Percentiles rank a stretch among this genome's conserved stretches.
Evolutionary conservation across 2,888 invertebrate genomes (phyloP).

Genomic region (Bugula neritina): DNA sequence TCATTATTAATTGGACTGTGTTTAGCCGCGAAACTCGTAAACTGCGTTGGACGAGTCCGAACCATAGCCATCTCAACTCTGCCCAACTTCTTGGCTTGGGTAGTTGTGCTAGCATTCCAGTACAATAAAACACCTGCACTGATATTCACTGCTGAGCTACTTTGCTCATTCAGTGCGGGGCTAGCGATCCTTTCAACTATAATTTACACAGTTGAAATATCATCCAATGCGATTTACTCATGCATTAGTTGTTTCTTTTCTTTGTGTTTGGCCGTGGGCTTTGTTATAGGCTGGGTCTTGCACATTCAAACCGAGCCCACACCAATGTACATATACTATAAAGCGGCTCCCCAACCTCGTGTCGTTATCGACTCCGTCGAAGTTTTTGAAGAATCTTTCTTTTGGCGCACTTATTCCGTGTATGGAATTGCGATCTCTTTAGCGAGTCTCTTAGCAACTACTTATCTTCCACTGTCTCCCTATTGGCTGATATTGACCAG

Average conservation of each 20-base stretch:
- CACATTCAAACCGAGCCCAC: neutral
- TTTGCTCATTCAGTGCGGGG: neutral
- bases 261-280: neutral
- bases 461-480: neutral
- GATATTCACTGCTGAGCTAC: neutral
- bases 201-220: neutral
- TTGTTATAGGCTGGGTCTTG: neutral
- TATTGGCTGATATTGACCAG: conserved; percentile 2
- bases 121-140: neutral
- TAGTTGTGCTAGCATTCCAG: neutral
- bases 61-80: neutral
- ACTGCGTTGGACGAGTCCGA: neutral
- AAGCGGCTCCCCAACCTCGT: too few relatives aligned
- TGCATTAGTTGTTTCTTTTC: neutral
- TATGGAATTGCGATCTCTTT: neutral
- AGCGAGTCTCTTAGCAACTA: neutral
- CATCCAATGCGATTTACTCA: neutral
- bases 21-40: too few relatives aligned
- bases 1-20: too few relatives aligned
- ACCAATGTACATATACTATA: neutral
- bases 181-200: neutral
- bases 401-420: neutral
- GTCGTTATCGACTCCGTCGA: too few relatives aligned
- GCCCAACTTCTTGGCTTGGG: neutral
- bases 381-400: too few relatives aligned